These are phyloP conservation scores for Blastobasis adustella DNA, from an alignment of 2,888 invertebrate genomes.

Conservation along the genomic window DNA sequence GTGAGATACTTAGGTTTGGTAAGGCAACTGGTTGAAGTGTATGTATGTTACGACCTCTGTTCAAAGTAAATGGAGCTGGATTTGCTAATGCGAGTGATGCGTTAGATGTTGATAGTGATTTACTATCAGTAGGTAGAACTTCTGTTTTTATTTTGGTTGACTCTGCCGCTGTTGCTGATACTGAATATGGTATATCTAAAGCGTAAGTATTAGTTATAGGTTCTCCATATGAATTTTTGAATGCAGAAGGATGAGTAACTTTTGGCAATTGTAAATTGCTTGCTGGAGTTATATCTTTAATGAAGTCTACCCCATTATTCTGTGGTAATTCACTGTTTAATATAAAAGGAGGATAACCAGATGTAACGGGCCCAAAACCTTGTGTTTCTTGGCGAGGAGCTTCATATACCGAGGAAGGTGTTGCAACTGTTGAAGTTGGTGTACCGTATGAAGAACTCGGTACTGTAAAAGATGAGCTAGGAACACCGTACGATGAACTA, in stretches of 20 bases:
- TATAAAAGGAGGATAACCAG: slow-evolving; percentile 32
- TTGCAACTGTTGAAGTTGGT: slow-evolving; percentile 22
- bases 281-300: slow-evolving; percentile 32
- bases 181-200: slow-evolving; percentile 47
- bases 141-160: slow-evolving; percentile 57
- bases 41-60: slow-evolving; percentile 64
- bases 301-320: slow-evolving; percentile 35
- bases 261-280: slow-evolving; percentile 49
- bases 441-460: slow-evolving; percentile 16
- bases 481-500: slow-evolving; percentile 18
- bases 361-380: slow-evolving; percentile 30
- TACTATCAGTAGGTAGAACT: slow-evolving; percentile 39
- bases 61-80: slow-evolving; percentile 60
- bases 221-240: slow-evolving; percentile 66
- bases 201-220: slow-evolving; percentile 45
- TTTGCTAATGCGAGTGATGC: slow-evolving; percentile 52
- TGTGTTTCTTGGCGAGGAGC: slow-evolving; percentile 29
- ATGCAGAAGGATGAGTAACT: slow-evolving; percentile 45
- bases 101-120: slow-evolving; percentile 33
- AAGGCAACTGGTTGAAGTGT: slow-evolving; percentile 76
- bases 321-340: slow-evolving; percentile 40
- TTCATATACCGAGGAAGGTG: slow-evolving; percentile 28
- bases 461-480: slow-evolving; percentile 15
- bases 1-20: slow-evolving; percentile 78
- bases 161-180: slow-evolving; percentile 57